Evolutionary conservation across 1,140 invertebrate species (phyloP).

Genomic region (Orchestia grillus): DNA sequence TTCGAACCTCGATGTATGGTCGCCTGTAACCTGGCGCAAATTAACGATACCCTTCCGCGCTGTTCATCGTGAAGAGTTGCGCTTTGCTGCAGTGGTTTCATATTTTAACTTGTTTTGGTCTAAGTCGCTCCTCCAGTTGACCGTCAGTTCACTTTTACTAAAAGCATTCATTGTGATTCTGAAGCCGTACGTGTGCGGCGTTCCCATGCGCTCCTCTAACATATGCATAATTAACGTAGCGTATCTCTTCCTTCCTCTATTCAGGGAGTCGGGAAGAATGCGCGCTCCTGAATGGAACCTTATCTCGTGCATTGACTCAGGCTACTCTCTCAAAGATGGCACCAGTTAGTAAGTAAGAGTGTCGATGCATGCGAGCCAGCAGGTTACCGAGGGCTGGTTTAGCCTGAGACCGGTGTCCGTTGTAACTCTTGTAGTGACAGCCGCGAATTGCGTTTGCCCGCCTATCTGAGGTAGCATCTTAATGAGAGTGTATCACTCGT

Average conservation of each 20-base stretch:
- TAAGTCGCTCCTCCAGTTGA: not conserved
- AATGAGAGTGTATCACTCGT: constrained; percentile 55
- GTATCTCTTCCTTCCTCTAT: constrained; percentile 7
- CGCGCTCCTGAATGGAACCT: not conserved
- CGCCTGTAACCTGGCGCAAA: not conserved
- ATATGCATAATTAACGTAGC: constrained; percentile 9
- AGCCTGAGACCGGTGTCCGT: not conserved
- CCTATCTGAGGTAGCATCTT: constrained; percentile 53
- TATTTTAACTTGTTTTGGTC: not conserved
- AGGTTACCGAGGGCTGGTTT: not conserved
- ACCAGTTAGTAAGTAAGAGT: constrained; percentile 8
- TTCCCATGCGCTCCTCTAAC: not conserved
- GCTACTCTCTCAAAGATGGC: constrained; percentile 6
- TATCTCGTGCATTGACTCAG: not conserved
- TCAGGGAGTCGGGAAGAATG: not conserved
- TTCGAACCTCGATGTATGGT: not conserved
- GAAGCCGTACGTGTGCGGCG: not conserved
- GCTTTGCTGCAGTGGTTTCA: not conserved
- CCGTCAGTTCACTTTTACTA: not conserved
- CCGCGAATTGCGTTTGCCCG: constrained; percentile 43
- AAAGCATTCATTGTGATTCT: not conserved
- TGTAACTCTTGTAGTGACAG: constrained; percentile 56
- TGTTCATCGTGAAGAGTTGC: not conserved
- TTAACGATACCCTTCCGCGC: not conserved
- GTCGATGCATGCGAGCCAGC: not conserved